phyloP scores from a whole-genome alignment of 30 jellyfish, hydroid and myxozoan genomes.

The Haliclystus octoradiatus region DNA sequence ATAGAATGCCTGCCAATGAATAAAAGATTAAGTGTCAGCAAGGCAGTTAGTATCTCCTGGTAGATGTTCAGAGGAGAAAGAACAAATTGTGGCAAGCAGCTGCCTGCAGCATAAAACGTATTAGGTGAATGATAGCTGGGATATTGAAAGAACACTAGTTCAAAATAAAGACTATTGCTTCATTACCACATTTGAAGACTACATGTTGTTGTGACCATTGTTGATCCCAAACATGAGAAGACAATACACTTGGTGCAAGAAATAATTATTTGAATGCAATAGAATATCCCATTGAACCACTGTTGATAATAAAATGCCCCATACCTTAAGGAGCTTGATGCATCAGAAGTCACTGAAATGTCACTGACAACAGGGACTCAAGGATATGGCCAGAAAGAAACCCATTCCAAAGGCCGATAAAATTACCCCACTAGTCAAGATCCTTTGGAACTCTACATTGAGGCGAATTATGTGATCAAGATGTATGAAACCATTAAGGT shows the following conservation, averaged over 20 bases:
- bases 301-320: not conserved
- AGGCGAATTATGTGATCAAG: not conserved
- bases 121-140: not conserved
- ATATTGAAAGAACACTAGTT: not conserved
- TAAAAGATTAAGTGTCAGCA: slow-evolving; percentile 7
- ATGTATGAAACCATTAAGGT: not conserved
- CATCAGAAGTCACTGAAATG: slow-evolving; percentile 2
- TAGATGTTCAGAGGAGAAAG: not conserved
- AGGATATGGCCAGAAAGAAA: not conserved
- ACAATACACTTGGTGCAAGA: slow-evolving; percentile 5
- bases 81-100: not conserved
- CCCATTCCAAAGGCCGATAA: slow-evolving; percentile 10
- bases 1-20: slow-evolving; percentile 4
- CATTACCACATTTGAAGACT: not conserved
- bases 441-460: not conserved
- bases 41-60: not conserved
- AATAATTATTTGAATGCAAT: slow-evolving; percentile 9
- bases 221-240: slow-evolving; percentile 12
- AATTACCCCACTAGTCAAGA: slow-evolving; percentile 3
- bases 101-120: not conserved
- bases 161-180: not conserved
- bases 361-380: not conserved
- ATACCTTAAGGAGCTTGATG: slow-evolving; percentile 4
- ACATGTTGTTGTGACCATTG: not conserved
- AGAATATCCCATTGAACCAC: slow-evolving; percentile 2